phyloP scores from a whole-genome alignment of 2,797 vertebrate species.

The Thalassophryne amazonica region DNA sequence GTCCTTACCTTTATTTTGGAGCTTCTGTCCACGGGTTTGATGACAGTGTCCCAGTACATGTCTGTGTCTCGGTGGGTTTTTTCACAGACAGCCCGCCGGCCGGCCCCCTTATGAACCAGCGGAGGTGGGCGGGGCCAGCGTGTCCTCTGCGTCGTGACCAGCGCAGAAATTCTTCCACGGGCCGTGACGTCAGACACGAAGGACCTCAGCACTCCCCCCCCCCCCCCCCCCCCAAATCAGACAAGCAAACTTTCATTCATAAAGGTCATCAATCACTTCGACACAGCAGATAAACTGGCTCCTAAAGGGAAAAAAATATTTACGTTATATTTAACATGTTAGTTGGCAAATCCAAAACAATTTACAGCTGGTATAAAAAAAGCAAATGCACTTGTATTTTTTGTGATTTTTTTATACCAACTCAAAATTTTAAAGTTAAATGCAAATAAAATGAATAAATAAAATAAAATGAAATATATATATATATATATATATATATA shows the following conservation, averaged over 20 bases:
- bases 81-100: neutral
- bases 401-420: no score
- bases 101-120: slow-evolving; percentile 31
- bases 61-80: neutral
- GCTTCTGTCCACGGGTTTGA: slow-evolving; percentile 38
- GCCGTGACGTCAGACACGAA: slow-evolving; percentile 68
- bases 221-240: slow-evolving; percentile 21
- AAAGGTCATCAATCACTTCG: slow-evolving; percentile 18
- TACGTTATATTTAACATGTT: no score
- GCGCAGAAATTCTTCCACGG: slow-evolving; percentile 43
- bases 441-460: no score
- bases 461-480: no score
- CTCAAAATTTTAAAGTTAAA: no score
- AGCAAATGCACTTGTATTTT: no score
- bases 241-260: slow-evolving; percentile 58
- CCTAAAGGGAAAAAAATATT: no score
- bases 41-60: slow-evolving; percentile 58
- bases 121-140: slow-evolving; percentile 33
- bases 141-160: slow-evolving; percentile 57
- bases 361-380: no score
- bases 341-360: no score
- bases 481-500: no score
- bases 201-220: neutral
- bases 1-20: slow-evolving; percentile 61
- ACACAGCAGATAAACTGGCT: no score